A percentile compares a stretch with the other conserved stretches of the same genome.
These are phyloP conservation scores for Pundamilia nyererei DNA, from an alignment of 2,113 vertebrate genomes.

Conservation along the genomic window DNA sequence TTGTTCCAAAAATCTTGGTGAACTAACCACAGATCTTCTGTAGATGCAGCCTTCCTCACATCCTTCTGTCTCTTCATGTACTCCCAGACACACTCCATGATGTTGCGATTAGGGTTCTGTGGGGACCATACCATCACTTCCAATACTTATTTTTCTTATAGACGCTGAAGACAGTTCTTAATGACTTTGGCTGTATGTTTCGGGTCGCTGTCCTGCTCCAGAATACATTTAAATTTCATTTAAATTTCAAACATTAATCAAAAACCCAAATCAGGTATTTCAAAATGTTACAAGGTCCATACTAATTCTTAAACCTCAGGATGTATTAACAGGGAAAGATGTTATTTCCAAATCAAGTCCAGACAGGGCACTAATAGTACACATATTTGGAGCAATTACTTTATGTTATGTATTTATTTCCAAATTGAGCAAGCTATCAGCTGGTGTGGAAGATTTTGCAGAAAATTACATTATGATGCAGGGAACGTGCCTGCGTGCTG, in stretches of 20 bases:
- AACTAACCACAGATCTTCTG: not conserved
- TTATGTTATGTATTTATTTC: not conserved
- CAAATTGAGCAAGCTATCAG: conserved; percentile 19
- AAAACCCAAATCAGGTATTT: not conserved
- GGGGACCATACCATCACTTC: not conserved
- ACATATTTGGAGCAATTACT: not conserved
- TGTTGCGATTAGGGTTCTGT: not conserved
- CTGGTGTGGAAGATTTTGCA: conserved; percentile 36
- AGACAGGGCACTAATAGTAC: not conserved
- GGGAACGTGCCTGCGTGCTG: conserved; percentile 5
- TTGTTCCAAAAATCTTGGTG: not conserved
- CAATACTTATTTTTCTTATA: not conserved
- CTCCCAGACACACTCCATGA: not conserved
- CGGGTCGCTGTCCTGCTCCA: not conserved
- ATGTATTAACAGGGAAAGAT: not conserved
- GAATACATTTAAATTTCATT: not conserved
- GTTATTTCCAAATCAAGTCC: not conserved
- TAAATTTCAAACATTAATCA: not conserved
- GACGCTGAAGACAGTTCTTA: not conserved
- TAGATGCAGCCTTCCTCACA: not conserved
- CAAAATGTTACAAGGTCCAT: not conserved
- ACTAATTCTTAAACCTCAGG: not conserved
- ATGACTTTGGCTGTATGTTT: not conserved
- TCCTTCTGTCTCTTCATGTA: not conserved
- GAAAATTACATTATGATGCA: conserved; percentile 26